Conservation (phyloP, 2,797 vertebrate species). For the Lemur catta region DNA sequence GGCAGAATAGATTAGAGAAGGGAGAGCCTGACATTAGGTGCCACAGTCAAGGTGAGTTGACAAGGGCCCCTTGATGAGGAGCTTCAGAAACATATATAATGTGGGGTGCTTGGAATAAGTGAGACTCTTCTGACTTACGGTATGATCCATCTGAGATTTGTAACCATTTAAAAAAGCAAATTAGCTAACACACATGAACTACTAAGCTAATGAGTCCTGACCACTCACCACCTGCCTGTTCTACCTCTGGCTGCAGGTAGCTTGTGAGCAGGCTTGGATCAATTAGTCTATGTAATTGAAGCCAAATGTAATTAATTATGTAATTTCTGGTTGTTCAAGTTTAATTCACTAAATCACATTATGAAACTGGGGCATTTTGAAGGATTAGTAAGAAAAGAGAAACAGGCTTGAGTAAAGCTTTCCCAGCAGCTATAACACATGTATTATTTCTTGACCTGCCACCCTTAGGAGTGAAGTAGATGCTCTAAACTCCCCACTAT, state of each 20-base stretch:
- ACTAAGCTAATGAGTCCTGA: conserved; percentile 52
- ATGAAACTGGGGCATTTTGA: conserved; percentile 68
- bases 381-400: conserved; percentile 66
- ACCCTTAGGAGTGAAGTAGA: not conserved
- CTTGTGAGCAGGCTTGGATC: conserved; percentile 55
- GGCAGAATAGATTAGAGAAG: not conserved
- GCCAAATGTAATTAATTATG: conserved; percentile 78
- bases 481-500: not conserved
- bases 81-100: not conserved
- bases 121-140: conserved; percentile 33
- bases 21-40: not conserved
- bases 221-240: conserved; percentile 59
- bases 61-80: not conserved
- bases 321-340: conserved; percentile 72
- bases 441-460: conserved; percentile 40
- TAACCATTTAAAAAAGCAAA: conserved; percentile 46
- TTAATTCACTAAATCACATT: conserved; percentile 76
- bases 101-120: not conserved
- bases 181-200: conserved; percentile 38
- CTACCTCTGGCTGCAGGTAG: conserved; percentile 74
- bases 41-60: not conserved
- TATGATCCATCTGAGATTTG: conserved; percentile 36
- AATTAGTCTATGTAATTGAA: conserved; percentile 77
- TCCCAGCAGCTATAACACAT: not conserved
- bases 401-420: conserved; percentile 40